phyloP scores from a whole-genome alignment of 2,797 vertebrate genomes.

The Glyptemys insculpta region DNA sequence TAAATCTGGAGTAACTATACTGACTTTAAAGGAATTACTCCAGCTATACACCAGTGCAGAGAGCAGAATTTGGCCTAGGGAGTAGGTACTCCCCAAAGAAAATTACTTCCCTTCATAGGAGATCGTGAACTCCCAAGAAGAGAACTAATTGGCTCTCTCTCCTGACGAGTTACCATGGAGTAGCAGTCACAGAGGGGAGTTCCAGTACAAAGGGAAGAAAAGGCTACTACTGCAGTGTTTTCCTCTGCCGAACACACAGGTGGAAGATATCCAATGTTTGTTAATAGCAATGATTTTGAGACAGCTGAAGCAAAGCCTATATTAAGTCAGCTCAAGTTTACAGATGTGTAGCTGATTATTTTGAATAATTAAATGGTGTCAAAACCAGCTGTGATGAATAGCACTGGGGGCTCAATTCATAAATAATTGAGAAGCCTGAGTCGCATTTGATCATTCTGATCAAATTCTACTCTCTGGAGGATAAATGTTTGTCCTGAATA shows the following conservation, averaged over 20 bases:
- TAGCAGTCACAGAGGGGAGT: constrained; percentile 23
- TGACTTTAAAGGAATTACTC: constrained; percentile 2
- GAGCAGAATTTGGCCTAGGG: not conserved
- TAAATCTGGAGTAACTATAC: not conserved
- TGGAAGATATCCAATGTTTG: constrained; percentile 70
- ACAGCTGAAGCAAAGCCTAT: constrained; percentile 79
- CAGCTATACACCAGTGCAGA: not conserved
- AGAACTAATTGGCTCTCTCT: constrained; percentile 41
- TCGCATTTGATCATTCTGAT: constrained; percentile 90
- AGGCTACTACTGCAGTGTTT: constrained; percentile 59
- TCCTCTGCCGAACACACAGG: constrained; percentile 46
- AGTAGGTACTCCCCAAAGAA: not conserved
- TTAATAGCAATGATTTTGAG: constrained; percentile 75
- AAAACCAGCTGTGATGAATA: constrained; percentile 88
- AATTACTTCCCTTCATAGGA: constrained; percentile 20
- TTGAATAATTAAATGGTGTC: constrained; percentile 89
- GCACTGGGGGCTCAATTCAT: constrained; percentile 83
- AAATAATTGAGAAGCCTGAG: constrained; percentile 86
- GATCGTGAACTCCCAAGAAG: not conserved
- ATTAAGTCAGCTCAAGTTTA: constrained; percentile 83
- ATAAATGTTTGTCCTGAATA: constrained; percentile 89
- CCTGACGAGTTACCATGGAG: not conserved
- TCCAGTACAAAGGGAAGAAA: constrained; percentile 26
- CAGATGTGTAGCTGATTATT: constrained; percentile 85
- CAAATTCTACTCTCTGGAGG: constrained; percentile 87